Evolutionary conservation across 2,113 vertebrate genomes (phyloP).

Genomic region (Cyanocitta stelleri): DNA sequence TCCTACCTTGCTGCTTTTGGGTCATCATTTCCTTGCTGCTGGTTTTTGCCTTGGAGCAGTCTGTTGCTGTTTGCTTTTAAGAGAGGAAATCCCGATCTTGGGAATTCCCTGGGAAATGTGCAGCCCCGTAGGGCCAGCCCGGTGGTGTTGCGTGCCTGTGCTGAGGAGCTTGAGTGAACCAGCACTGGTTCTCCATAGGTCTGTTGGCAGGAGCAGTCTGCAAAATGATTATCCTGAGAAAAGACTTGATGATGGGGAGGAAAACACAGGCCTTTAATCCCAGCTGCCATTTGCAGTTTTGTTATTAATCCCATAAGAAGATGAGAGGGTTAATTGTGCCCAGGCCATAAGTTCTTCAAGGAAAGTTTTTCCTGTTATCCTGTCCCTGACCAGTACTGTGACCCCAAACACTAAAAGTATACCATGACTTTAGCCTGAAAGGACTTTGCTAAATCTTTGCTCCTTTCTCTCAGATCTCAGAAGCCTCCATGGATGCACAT

Average conservation of each 20-base stretch:
- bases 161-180: accelerated
- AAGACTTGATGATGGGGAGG: background rate
- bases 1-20: background rate
- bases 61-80: background rate
- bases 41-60: background rate
- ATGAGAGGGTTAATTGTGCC: background rate
- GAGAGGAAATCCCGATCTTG: background rate
- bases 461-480: background rate
- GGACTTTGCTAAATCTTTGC: background rate
- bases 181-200: background rate
- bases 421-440: background rate
- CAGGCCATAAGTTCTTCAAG: background rate
- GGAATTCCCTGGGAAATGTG: background rate
- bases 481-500: background rate
- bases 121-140: accelerated
- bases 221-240: background rate
- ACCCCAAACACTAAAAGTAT: background rate
- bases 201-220: background rate
- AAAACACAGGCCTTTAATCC: background rate
- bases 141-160: accelerated
- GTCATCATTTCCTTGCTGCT: background rate
- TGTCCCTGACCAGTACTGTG: background rate
- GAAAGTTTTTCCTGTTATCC: background rate
- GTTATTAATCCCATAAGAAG: background rate
- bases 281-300: background rate